Evolutionary conservation across 2,113 vertebrate genomes (phyloP).

Genomic region (Prionailurus bengalensis): DNA sequence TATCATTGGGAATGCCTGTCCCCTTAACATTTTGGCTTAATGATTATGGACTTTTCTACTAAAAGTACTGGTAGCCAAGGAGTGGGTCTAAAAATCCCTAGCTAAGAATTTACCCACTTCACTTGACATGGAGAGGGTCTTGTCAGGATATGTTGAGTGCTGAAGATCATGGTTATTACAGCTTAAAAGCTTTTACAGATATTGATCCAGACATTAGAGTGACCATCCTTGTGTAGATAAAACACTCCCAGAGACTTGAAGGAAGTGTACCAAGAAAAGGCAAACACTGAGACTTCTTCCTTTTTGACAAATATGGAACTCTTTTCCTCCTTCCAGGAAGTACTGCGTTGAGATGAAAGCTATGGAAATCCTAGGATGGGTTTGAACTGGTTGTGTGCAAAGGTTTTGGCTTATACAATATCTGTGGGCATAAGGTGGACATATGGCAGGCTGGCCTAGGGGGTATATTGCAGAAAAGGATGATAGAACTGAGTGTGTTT

Average conservation of each 20-base stretch:
- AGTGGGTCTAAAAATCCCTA: slow-evolving; percentile 7
- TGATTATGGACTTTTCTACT: slow-evolving; percentile 26
- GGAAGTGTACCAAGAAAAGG: slow-evolving; percentile 30
- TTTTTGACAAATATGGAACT: background rate
- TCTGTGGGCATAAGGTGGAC: slow-evolving; percentile 55
- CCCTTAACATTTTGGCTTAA: slow-evolving; percentile 58
- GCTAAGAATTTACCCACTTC: slow-evolving; percentile 43
- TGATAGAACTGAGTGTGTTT: slow-evolving; percentile 59
- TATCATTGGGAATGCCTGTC: background rate
- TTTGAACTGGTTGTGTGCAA: background rate
- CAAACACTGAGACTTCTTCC: background rate
- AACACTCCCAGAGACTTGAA: slow-evolving; percentile 26
- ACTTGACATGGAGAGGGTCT: background rate
- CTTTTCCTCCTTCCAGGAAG: background rate
- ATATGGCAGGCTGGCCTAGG: slow-evolving; percentile 58
- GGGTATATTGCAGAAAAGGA: slow-evolving; percentile 70
- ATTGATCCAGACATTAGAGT: slow-evolving; percentile 50
- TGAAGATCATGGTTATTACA: slow-evolving; percentile 55
- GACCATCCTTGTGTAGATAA: slow-evolving; percentile 25
- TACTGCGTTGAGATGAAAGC: background rate
- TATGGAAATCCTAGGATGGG: background rate
- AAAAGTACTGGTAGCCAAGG: slow-evolving; percentile 39
- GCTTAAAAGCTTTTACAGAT: slow-evolving; percentile 73
- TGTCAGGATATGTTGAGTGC: slow-evolving; percentile 54
- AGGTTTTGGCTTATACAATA: slow-evolving; percentile 48